Percentiles rank a stretch among this genome's conserved stretches.
Conservation (phyloP, 2,797 vertebrate species). For the Dendrocincla fuliginosa region DNA sequence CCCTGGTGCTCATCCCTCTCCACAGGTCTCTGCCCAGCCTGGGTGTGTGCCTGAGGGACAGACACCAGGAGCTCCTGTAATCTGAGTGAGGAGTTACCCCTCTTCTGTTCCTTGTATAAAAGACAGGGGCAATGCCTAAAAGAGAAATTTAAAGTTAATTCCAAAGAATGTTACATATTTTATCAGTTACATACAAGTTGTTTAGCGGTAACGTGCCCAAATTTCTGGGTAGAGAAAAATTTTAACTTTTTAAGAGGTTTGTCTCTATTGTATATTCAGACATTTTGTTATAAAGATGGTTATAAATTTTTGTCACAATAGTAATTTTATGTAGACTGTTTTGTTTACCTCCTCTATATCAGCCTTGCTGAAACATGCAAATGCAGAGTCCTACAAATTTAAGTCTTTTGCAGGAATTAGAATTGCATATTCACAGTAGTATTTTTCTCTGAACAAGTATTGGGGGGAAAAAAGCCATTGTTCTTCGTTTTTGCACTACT, state of each 20-base stretch:
- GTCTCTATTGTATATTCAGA: not conserved
- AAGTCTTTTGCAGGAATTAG: not conserved
- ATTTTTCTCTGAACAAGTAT: not conserved
- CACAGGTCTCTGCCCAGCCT: not conserved
- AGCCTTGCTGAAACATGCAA: not conserved
- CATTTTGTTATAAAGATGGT: not conserved
- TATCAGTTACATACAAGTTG: not conserved
- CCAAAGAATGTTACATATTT: not conserved
- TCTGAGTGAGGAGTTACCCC: not conserved
- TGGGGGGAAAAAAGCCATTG: conserved; percentile 8
- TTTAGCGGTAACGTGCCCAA: rapidly evolving
- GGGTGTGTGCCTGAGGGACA: rapidly evolving
- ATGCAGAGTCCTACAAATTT: not conserved
- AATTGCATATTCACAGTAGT: not conserved
- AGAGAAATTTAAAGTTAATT: not conserved
- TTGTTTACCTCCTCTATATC: not conserved
- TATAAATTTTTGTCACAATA: not conserved
- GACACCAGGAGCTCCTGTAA: not conserved
- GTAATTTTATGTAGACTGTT: conserved; percentile 13
- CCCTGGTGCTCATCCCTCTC: rapidly evolving
- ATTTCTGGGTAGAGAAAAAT: not conserved
- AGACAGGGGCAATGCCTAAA: not conserved
- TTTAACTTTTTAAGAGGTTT: not conserved
- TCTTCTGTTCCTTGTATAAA: not conserved
- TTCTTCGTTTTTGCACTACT: conserved; percentile 32